Evolutionary conservation across 1,140 invertebrate genomes (phyloP).

Genomic region (Heterodera schachtii): DNA sequence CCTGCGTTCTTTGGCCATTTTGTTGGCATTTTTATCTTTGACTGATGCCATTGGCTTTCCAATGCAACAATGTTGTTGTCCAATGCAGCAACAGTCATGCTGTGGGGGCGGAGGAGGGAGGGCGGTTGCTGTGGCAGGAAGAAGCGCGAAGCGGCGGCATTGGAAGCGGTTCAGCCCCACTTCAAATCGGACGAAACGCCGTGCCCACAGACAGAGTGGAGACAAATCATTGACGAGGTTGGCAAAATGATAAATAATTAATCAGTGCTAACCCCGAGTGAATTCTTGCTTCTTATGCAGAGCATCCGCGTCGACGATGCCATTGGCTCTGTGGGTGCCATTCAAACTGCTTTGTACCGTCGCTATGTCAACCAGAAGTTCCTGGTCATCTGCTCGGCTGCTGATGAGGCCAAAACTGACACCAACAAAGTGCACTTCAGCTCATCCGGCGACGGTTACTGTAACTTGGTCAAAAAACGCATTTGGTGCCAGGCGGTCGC

Average conservation of each 20-base stretch:
- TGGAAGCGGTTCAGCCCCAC: background rate
- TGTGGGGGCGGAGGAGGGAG: background rate
- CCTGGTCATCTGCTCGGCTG: slow-evolving; percentile 28
- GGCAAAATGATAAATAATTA: too few relatives aligned
- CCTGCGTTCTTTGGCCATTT: background rate
- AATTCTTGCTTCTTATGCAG: background rate
- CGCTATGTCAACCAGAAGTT: slow-evolving; percentile 32
- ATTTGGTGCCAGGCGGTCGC: slow-evolving; percentile 35
- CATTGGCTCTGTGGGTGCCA: slow-evolving; percentile 21
- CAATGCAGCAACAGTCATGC: background rate
- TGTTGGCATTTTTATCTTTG: background rate
- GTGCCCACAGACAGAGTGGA: slow-evolving; percentile 1
- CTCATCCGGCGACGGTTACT: slow-evolving; percentile 32
- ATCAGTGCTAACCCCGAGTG: too few relatives aligned
- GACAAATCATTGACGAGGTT: background rate
- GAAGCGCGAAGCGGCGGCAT: background rate
- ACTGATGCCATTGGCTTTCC: background rate
- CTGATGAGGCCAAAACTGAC: background rate
- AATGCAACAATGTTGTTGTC: background rate
- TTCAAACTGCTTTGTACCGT: slow-evolving; percentile 27
- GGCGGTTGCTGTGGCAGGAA: background rate
- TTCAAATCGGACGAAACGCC: background rate
- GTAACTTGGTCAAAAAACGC: slow-evolving; percentile 26
- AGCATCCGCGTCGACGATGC: slow-evolving; percentile 27
- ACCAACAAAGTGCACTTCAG: slow-evolving; percentile 31